Conservation (phyloP, 2,113 vertebrate genomes). For the Procavia capensis region DNA sequence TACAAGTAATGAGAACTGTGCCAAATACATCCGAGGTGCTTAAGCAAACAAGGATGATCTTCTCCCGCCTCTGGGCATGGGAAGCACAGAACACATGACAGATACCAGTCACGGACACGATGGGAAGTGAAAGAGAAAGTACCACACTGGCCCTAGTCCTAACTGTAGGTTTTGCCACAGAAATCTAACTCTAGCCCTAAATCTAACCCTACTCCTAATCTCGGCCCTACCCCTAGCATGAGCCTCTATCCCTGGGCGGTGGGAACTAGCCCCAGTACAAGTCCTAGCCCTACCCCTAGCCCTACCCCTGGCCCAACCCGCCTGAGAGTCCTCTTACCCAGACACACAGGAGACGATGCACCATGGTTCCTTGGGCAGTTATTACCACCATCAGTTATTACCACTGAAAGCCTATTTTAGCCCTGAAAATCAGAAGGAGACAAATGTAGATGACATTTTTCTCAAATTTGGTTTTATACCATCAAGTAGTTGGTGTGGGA, state of each 20-base stretch:
- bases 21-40: constrained; percentile 11
- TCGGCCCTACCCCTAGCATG: background rate
- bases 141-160: background rate
- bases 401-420: background rate
- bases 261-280: background rate
- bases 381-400: background rate
- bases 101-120: background rate
- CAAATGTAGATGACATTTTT: no score
- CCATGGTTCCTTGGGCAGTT: background rate
- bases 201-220: background rate
- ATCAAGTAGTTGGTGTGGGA: background rate
- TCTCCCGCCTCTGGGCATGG: background rate
- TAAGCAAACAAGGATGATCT: background rate
- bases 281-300: background rate
- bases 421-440: background rate
- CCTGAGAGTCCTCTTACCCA: background rate
- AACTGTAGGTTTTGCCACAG: background rate
- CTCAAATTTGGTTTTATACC: background rate
- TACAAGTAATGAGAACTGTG: constrained; percentile 13
- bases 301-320: background rate
- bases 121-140: background rate
- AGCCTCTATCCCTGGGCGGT: background rate
- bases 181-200: background rate
- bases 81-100: background rate
- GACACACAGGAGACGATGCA: background rate